Evolutionary conservation across 2,797 vertebrate species (phyloP).

Genomic region (Gobio occitaniae): DNA sequence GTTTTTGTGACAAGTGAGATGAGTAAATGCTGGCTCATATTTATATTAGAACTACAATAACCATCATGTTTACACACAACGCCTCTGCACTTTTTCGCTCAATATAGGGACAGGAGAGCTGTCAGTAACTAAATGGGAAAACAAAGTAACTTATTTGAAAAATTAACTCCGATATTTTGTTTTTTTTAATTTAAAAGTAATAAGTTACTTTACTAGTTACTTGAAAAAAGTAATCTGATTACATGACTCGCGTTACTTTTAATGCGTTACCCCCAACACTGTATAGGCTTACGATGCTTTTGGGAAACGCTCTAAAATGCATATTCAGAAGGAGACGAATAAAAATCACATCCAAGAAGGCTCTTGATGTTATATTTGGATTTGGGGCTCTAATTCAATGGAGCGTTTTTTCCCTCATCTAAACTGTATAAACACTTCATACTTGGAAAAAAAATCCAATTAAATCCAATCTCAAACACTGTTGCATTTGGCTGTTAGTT

Average conservation of each 20-base stretch:
- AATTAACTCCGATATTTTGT: background rate
- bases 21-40: background rate
- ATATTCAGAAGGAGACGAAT: background rate
- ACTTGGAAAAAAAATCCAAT: conserved; percentile 18
- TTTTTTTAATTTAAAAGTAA: background rate
- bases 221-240: conserved; percentile 1
- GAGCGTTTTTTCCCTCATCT: background rate
- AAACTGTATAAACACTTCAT: background rate
- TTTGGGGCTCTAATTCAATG: background rate
- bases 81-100: no score
- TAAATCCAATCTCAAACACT: conserved; percentile 14
- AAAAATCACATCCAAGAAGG: conserved; percentile 1
- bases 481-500: conserved; percentile 32
- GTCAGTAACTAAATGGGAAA: no score
- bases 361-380: conserved; percentile 12
- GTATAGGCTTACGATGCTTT: background rate
- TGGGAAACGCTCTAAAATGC: background rate
- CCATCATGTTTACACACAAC: background rate
- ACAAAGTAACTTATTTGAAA: background rate
- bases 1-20: background rate
- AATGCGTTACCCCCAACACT: background rate
- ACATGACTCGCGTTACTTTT: background rate
- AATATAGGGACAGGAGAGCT: no score
- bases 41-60: background rate
- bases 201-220: background rate